Evolutionary conservation across 2,113 vertebrate genomes (phyloP).

Genomic region (Pogona vitticeps): DNA sequence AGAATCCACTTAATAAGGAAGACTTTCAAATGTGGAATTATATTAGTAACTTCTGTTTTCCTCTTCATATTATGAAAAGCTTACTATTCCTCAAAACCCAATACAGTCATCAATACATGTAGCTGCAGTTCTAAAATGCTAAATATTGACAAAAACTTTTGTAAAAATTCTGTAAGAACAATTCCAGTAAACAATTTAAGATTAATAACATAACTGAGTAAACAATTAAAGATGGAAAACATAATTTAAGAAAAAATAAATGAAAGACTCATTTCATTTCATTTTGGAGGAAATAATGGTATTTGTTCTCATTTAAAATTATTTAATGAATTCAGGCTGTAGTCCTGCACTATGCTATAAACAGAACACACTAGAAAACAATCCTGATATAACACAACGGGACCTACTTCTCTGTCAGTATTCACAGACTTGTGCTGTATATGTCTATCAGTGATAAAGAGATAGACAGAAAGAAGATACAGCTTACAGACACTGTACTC

Average conservation of each 20-base stretch:
- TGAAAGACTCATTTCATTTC: neutral
- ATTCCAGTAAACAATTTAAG: neutral
- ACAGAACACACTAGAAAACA: neutral
- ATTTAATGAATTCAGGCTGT: neutral
- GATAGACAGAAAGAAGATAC: neutral
- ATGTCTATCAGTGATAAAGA: neutral
- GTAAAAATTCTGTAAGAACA: neutral
- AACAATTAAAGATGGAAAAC: constrained; percentile 3
- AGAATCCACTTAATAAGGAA: neutral
- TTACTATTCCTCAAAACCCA: neutral
- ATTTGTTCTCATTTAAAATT: neutral
- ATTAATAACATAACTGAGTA: no score
- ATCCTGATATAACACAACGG: neutral
- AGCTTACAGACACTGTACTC: neutral
- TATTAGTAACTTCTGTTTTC: neutral
- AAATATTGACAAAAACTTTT: neutral
- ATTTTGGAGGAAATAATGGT: neutral
- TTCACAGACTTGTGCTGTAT: neutral
- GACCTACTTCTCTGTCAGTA: neutral
- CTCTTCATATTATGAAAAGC: neutral
- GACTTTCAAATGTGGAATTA: neutral
- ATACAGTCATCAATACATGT: neutral
- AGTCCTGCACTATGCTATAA: neutral
- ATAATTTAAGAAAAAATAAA: neutral
- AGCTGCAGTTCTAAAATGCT: no score